Conservation (phyloP, 92 coral and sea anemone species). For the Siderastrea radians region DNA sequence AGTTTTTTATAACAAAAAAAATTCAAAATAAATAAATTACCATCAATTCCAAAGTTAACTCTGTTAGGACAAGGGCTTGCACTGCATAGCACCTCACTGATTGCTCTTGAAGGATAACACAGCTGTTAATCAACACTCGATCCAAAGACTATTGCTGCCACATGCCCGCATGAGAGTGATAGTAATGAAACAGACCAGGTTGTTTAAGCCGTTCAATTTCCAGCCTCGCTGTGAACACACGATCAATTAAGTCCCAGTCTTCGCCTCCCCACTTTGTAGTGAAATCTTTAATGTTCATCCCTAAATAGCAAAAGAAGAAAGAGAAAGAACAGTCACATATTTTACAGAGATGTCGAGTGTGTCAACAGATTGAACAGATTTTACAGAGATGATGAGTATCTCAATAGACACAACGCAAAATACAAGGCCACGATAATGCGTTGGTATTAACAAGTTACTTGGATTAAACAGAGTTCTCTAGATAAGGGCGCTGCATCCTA, state of each 20-base stretch:
- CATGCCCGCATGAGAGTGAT: slow-evolving; percentile 47
- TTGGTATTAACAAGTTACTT: too few relatives aligned
- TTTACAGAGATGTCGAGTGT: too few relatives aligned
- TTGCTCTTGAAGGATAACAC: neutral
- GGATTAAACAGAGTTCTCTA: too few relatives aligned
- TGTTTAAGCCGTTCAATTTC: slow-evolving; percentile 54
- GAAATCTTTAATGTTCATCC: slow-evolving; percentile 51
- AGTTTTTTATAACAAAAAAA: too few relatives aligned
- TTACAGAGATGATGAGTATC: too few relatives aligned
- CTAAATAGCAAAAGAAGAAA: neutral
- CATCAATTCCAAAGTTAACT: too few relatives aligned
- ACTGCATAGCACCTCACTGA: neutral
- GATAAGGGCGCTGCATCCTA: too few relatives aligned
- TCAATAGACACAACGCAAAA: too few relatives aligned
- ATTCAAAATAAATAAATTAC: too few relatives aligned
- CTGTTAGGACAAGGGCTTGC: too few relatives aligned
- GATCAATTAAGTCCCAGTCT: slow-evolving; percentile 57
- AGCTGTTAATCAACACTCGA: neutral
- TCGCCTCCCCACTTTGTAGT: slow-evolving; percentile 62
- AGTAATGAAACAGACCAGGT: slow-evolving; percentile 56
- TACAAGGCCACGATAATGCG: too few relatives aligned
- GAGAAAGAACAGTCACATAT: neutral
- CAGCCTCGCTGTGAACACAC: slow-evolving; percentile 22
- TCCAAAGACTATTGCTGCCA: slow-evolving; percentile 18
- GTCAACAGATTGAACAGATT: too few relatives aligned